Percentiles rank a stretch among this genome's conserved stretches.
These are phyloP conservation scores for Meriones unguiculatus DNA, from an alignment of 2,113 vertebrate genomes.

Conservation along the genomic window DNA sequence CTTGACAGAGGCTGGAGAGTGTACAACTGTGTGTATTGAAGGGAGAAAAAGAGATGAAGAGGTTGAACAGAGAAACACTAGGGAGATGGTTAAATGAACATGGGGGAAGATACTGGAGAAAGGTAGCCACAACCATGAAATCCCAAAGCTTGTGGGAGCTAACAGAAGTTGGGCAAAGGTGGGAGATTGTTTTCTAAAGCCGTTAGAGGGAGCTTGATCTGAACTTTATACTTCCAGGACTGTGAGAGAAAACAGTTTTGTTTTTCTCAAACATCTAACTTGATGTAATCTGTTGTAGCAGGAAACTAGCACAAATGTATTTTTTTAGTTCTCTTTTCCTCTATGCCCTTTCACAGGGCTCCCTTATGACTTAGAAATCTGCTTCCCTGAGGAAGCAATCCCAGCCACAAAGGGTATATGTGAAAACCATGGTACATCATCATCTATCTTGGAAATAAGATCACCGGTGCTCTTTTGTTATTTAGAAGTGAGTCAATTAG, in stretches of 20 bases:
- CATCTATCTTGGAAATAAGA: constrained; percentile 7
- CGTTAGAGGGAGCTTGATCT: constrained; percentile 49
- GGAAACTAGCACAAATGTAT: background rate
- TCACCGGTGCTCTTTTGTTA: background rate
- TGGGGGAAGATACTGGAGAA: background rate
- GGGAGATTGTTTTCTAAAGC: background rate
- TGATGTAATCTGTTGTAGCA: constrained; percentile 1
- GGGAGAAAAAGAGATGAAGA: background rate
- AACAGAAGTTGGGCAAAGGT: background rate
- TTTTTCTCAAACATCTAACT: background rate
- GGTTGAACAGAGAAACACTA: background rate
- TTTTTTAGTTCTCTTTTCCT: background rate
- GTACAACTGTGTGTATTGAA: background rate
- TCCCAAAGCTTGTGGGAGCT: background rate
- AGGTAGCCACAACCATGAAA: background rate
- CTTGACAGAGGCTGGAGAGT: background rate
- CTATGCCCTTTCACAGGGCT: background rate
- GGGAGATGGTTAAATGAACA: background rate
- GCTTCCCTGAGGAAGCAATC: background rate
- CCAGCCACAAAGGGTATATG: constrained; percentile 2
- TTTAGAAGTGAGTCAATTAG: background rate
- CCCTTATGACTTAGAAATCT: background rate
- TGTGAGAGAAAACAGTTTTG: constrained; percentile 23
- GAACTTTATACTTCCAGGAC: background rate
- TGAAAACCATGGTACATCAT: constrained; percentile 5